Evolutionary conservation across 2,888 invertebrate species (phyloP).

Genomic region (Formica aserva): DNA sequence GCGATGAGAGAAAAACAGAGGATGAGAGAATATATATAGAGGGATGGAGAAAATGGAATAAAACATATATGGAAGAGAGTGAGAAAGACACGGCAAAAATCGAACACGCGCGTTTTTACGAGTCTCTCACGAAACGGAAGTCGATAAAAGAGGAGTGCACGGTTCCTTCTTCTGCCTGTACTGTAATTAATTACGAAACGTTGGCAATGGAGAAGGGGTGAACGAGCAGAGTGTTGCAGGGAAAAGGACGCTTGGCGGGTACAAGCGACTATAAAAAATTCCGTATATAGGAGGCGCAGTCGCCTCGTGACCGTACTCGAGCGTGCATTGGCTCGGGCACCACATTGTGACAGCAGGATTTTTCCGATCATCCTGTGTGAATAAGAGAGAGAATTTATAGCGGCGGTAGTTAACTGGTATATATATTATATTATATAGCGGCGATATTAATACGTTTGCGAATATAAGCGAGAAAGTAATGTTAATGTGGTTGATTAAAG

Average conservation of each 20-base stretch:
- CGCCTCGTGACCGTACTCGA: slow-evolving; percentile 54
- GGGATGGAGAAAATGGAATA: background rate
- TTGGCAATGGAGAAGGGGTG: slow-evolving; percentile 69
- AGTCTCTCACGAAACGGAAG: slow-evolving; percentile 73
- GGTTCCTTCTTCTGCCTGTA: slow-evolving; percentile 37
- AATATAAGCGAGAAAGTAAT: slow-evolving; percentile 33
- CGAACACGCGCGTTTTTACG: slow-evolving; percentile 71
- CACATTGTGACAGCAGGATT: slow-evolving; percentile 63
- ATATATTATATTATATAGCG: background rate
- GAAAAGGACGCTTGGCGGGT: slow-evolving; percentile 59
- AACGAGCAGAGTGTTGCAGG: slow-evolving; percentile 57
- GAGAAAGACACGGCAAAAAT: slow-evolving; percentile 28
- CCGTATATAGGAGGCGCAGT: slow-evolving; percentile 59
- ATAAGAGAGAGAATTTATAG: slow-evolving; percentile 43
- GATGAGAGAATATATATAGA: background rate
- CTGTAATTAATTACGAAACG: slow-evolving; percentile 82
- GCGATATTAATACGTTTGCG: slow-evolving; percentile 20
- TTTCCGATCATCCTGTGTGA: slow-evolving; percentile 53
- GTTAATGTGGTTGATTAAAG: slow-evolving; percentile 25
- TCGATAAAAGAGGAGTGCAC: slow-evolving; percentile 80
- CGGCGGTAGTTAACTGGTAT: slow-evolving; percentile 19
- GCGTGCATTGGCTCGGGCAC: slow-evolving; percentile 39
- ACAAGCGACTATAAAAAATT: slow-evolving; percentile 75
- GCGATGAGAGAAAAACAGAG: background rate
- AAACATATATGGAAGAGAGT: background rate